Conservation (phyloP, 1,140 invertebrate genomes). For the Agrilus planipennis region DNA sequence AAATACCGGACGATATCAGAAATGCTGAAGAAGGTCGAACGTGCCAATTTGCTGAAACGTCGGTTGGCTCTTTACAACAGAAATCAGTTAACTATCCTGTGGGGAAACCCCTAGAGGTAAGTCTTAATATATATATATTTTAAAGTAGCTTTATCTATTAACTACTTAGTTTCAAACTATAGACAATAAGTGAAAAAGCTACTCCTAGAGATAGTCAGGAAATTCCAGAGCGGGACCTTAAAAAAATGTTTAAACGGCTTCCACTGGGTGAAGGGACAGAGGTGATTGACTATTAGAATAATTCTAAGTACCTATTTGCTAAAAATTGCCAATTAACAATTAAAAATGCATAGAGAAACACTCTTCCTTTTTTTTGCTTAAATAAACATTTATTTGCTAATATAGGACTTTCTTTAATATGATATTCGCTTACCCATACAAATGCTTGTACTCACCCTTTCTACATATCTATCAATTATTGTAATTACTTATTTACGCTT, state of each 20-base stretch:
- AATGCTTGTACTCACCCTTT: too few species aligned
- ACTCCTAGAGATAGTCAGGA: slow-evolving; percentile 12
- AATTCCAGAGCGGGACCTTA: slow-evolving; percentile 5
- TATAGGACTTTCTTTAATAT: too few species aligned
- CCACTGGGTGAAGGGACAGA: slow-evolving; percentile 12
- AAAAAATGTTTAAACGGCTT: slow-evolving; percentile 6
- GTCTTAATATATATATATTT: slow-evolving; percentile 6
- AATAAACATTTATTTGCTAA: too few species aligned
- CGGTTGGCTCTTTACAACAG: slow-evolving; percentile 25
- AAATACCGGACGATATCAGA: too few species aligned
- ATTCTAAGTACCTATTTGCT: too few species aligned
- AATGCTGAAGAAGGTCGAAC: slow-evolving; percentile 43
- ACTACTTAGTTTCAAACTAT: slow-evolving; percentile 1
- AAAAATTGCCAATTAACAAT: too few species aligned
- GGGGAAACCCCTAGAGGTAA: slow-evolving; percentile 69
- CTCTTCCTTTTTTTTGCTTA: too few species aligned
- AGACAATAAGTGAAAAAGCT: slow-evolving; percentile 13
- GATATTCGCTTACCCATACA: too few species aligned
- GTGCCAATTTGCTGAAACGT: slow-evolving; percentile 19
- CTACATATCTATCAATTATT: too few species aligned
- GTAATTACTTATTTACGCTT: too few species aligned
- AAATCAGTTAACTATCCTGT: slow-evolving; percentile 54
- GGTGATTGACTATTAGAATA: slow-evolving; percentile 11
- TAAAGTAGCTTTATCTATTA: neutral
- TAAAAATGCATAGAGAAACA: too few species aligned